A percentile compares a stretch with the other conserved stretches of the same genome.
Conservation (phyloP, 2,113 vertebrate genomes). For the Hymenochirus boettgeri region DNA sequence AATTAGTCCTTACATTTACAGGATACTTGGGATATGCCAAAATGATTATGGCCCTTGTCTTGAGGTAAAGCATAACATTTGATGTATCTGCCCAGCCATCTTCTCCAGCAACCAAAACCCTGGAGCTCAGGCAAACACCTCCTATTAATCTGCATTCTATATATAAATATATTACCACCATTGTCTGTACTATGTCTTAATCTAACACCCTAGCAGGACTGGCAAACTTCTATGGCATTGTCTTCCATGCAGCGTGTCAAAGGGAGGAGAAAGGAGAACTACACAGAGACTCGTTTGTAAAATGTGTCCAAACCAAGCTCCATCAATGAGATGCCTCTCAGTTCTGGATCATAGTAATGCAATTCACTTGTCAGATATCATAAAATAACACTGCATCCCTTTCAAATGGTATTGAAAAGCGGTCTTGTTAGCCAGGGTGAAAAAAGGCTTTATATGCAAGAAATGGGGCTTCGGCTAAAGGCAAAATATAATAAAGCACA, state of each 20-base stretch:
- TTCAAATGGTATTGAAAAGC: slow-evolving; percentile 1
- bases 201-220: slow-evolving; percentile 13
- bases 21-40: too few species aligned
- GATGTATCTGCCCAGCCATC: too few species aligned
- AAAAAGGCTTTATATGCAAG: slow-evolving; percentile 9
- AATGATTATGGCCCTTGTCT: too few species aligned
- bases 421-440: slow-evolving; percentile 2
- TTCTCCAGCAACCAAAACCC: too few species aligned
- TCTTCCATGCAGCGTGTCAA: slow-evolving; percentile 19
- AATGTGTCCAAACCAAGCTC: slow-evolving; percentile 27
- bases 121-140: too few species aligned
- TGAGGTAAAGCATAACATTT: too few species aligned
- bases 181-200: background rate
- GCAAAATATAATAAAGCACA: too few species aligned
- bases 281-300: slow-evolving; percentile 33
- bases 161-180: background rate
- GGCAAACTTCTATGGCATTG: slow-evolving; percentile 6
- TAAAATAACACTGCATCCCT: slow-evolving; percentile 15
- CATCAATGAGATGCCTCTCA: slow-evolving; percentile 29
- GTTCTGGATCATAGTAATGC: slow-evolving; percentile 32
- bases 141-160: background rate
- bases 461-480: too few species aligned
- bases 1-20: too few species aligned
- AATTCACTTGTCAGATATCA: slow-evolving; percentile 21
- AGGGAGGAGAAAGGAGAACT: slow-evolving; percentile 5